Conservation (phyloP, 2,113 vertebrate species). For the Lagenorhynchus albirostris region DNA sequence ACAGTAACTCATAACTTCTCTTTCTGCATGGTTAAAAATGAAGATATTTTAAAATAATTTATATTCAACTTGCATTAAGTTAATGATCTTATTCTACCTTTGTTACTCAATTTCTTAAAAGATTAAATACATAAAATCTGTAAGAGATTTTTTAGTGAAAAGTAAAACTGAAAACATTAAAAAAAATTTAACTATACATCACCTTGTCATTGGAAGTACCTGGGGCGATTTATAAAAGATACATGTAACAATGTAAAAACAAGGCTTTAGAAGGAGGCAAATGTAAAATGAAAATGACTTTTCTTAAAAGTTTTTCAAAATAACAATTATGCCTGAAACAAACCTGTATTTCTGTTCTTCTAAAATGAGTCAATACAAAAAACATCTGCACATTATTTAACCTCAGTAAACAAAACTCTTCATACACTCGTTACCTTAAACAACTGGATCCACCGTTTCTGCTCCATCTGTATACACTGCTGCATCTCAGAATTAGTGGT, state of each 20-base stretch:
- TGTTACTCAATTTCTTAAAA: not conserved
- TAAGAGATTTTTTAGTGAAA: not conserved
- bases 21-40: not conserved
- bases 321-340: not conserved
- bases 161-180: not conserved
- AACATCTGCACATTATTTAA: not conserved
- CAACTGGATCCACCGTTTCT: constrained; percentile 96
- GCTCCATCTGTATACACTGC: constrained; percentile 91
- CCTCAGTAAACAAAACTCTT: not conserved
- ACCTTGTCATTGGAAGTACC: not conserved
- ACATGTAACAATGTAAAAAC: not conserved
- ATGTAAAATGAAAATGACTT: not conserved
- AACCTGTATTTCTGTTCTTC: not conserved
- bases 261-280: not conserved
- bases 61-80: not conserved
- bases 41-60: constrained; percentile 4
- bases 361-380: not conserved
- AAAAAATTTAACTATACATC: not conserved
- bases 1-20: constrained; percentile 29
- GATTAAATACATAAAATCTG: not conserved
- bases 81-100: not conserved
- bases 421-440: constrained; percentile 88
- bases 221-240: not conserved
- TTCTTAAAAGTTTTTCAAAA: not conserved
- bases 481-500: constrained; percentile 91